These are phyloP conservation scores for Nomada fucata DNA, from an alignment of 2,888 invertebrate species.

Conservation along the genomic window DNA sequence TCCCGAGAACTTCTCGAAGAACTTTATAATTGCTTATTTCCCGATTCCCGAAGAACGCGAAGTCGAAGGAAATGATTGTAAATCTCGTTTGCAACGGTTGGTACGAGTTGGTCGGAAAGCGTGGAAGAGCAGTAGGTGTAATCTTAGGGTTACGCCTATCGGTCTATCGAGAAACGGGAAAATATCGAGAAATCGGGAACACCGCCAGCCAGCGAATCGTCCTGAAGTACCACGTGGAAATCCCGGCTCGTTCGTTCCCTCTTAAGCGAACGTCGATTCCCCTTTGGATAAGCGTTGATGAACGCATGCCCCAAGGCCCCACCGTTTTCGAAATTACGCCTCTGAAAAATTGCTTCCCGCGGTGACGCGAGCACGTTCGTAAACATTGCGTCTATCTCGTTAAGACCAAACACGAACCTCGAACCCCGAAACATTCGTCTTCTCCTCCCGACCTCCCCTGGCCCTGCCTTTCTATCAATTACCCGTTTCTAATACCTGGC, in stretches of 20 bases:
- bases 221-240: slow-evolving; percentile 55
- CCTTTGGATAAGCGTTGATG: neutral
- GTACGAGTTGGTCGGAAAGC: no score
- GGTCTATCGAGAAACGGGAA: no score
- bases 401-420: slow-evolving; percentile 15
- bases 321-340: slow-evolving; percentile 7
- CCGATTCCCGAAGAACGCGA: no score
- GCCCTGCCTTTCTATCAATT: neutral
- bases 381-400: slow-evolving; percentile 20
- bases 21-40: no score
- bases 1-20: no score
- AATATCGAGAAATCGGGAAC: no score
- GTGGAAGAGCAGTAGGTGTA: no score
- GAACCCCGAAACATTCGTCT: slow-evolving; percentile 6
- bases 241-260: slow-evolving; percentile 26
- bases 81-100: no score
- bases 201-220: no score
- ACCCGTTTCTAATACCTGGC: neutral
- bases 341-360: neutral
- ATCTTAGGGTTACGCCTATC: no score
- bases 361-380: neutral
- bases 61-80: no score
- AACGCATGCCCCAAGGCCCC: neutral
- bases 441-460: neutral
- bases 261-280: slow-evolving; percentile 12